Base-by-base conservation (phyloP, 2,888 invertebrate species). In the Galeopsomyia nigrocyanea region DNA sequence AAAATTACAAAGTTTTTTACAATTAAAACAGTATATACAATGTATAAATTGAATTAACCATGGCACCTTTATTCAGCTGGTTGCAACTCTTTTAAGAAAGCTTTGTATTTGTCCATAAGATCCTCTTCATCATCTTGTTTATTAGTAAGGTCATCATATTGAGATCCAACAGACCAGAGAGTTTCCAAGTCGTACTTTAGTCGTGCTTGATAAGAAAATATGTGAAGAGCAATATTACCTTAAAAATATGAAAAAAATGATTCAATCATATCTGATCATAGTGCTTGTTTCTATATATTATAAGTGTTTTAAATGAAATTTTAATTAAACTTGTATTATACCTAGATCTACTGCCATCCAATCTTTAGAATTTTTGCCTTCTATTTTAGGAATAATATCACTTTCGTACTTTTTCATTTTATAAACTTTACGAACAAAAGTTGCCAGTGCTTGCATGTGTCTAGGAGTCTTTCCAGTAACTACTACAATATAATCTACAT, bases 341-440 rank as follows among this genome's bases (percentile, higher is more conserved):
- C 96, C 96, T 88, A 97, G 89, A 88, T 98, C 97, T 83, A 98
- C 82, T 21, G 96, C 96, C 86, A 95, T 90, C 97, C 97, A 98
- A 80, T 95, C 92, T 63, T 89, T 89, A 14, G 92, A 92, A 64
- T 89, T 87, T 83, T 90, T 89, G 26, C 96, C 96, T 88, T 96
- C 95, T 77, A 96, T 89, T 80, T 88, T 90, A 0, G 96, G 94
- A 80, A 94, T 87, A 21, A 84, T 77, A 83, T 97, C 96, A 19
- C 80, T 84, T 75, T 88, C 85, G 26, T 85, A 60, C 51, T 90
- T 89, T 83, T 95, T 95, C 66, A 90, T 89, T 87, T 96, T 96
- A 81, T 89, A 95, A 56, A 94, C 89, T 83, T 90, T 93, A 73
- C 92, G 88, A 0, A 95, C 90, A 87, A 94, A 94, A 78, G 92